Percentiles rank a stretch among this genome's conserved stretches.
Evolutionary conservation across 64 coral and sea anemone species (phyloP).

Genomic region (Montipora sp.): DNA sequence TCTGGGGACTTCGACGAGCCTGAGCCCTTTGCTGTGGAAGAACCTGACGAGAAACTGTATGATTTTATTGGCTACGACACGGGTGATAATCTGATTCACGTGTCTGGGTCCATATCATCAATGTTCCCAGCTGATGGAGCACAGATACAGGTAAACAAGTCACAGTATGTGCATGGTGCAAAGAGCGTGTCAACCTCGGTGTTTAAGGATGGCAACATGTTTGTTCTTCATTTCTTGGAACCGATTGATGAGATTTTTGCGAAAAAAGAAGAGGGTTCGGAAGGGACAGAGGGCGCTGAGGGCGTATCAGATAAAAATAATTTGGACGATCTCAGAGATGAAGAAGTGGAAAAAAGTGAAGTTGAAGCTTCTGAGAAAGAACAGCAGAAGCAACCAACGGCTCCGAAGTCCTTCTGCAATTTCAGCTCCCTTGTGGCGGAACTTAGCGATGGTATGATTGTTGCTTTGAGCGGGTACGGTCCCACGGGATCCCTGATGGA

Average conservation of each 20-base stretch:
- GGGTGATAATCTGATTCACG: slow-evolving; percentile 93
- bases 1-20: slow-evolving; percentile 56
- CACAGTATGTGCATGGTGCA: slow-evolving; percentile 77
- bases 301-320: slow-evolving; percentile 36
- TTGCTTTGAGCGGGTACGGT: slow-evolving; percentile 87
- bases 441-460: slow-evolving; percentile 90
- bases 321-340: slow-evolving; percentile 7
- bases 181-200: slow-evolving; percentile 75
- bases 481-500: slow-evolving; percentile 56
- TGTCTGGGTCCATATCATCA: slow-evolving; percentile 81
- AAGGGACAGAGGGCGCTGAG: slow-evolving; percentile 33
- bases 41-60: slow-evolving; percentile 50
- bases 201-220: slow-evolving; percentile 89
- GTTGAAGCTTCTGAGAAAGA: slow-evolving; percentile 83
- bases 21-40: slow-evolving; percentile 25
- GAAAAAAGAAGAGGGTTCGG: slow-evolving; percentile 51
- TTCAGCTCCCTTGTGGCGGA: slow-evolving; percentile 93
- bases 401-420: slow-evolving; percentile 77
- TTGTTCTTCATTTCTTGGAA: slow-evolving; percentile 91
- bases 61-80: slow-evolving; percentile 97
- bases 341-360: slow-evolving; percentile 89
- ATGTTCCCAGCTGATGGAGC: slow-evolving; percentile 94
- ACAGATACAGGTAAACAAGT: slow-evolving; percentile 88
- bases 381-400: neutral
- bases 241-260: slow-evolving; percentile 80